These are phyloP conservation scores for Bergia puertoricense DNA, from an alignment of 92 coral and sea anemone genomes.

Conservation along the genomic window DNA sequence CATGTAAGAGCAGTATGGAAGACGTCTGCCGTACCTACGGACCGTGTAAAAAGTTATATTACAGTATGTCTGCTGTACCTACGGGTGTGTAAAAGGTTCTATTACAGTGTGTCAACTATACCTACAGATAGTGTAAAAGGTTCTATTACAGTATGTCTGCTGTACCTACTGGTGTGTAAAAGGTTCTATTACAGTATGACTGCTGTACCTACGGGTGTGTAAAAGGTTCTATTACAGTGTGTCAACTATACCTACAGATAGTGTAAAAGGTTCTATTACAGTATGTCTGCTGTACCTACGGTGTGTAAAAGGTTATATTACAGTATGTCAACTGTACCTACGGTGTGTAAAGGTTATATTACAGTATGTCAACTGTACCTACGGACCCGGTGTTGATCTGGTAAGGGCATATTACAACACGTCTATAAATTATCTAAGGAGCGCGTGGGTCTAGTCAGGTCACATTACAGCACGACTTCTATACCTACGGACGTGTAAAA, in stretches of 20 bases:
- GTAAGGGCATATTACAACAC: background rate
- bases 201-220: too few relatives aligned
- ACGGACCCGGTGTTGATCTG: background rate
- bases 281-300: constrained; percentile 74
- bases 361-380: background rate
- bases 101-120: background rate
- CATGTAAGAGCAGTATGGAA: constrained; percentile 72
- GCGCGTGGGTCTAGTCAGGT: too few relatives aligned
- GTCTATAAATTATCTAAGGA: too few relatives aligned
- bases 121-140: background rate
- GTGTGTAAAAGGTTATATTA: background rate
- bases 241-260: too few relatives aligned
- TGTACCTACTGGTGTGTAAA: too few relatives aligned
- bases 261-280: too few relatives aligned
- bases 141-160: too few relatives aligned
- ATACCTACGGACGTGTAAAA: too few relatives aligned
- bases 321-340: background rate
- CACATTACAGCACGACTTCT: too few relatives aligned
- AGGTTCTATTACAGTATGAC: too few relatives aligned
- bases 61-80: background rate
- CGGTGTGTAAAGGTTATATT: background rate
- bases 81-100: background rate
- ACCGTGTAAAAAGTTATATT: background rate
- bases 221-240: too few relatives aligned
- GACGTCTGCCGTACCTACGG: constrained; percentile 82